Evolutionary conservation across 2,113 vertebrate species (phyloP), one percentile per base, ranked within the genome.

Genomic region (Sterrhoptilus dennistouni): DNA sequence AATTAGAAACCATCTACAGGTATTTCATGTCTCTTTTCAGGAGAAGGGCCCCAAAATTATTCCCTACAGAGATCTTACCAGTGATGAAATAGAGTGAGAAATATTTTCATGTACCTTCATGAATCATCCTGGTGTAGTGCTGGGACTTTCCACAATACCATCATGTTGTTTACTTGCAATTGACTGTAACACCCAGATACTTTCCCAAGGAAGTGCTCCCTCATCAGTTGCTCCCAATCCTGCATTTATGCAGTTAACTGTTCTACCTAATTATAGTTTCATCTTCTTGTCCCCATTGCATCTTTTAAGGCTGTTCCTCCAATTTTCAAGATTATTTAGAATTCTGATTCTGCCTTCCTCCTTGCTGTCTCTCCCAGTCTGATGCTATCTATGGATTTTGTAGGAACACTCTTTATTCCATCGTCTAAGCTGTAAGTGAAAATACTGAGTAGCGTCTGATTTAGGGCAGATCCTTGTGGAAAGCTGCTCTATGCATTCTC

Each of bases 231-330:
- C 42, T 95, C 59, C 53, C 66, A 69, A 1, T 54, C 42, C 52
- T 70, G 38, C 38, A 33, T 70, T 83, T 74, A 69, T 77, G 50
- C 36, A 83, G 40, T 83, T 93, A 85, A 35, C 57, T 70, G 18
- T 89, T 94, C 72, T 70, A 19, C 56, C 64, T 87, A 90, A 71
- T 90, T 76, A 64, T 47, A 63, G 25, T 59, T 91, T 50, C 25
- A 59, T 89, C 60, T 45, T 77, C 79, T 66, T 66, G 45, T 93
- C 64, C 77, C 21, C 4, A 10, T 10, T 77, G 76, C 68, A 77
- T 77, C 77, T 95, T 95, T 88, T 56, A 45, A 80, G 66, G 31
- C 83, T 47, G 71, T 40, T 77, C 45, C 47, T 94, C 47, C 72
- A 61, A 33, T 84, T 91, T 89, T 66, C 25, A 57, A 50, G 49